Evolutionary conservation across 2,888 invertebrate genomes (phyloP), one percentile per base, ranked within the genome.

Genomic region (Caenorhabditis angaria): DNA sequence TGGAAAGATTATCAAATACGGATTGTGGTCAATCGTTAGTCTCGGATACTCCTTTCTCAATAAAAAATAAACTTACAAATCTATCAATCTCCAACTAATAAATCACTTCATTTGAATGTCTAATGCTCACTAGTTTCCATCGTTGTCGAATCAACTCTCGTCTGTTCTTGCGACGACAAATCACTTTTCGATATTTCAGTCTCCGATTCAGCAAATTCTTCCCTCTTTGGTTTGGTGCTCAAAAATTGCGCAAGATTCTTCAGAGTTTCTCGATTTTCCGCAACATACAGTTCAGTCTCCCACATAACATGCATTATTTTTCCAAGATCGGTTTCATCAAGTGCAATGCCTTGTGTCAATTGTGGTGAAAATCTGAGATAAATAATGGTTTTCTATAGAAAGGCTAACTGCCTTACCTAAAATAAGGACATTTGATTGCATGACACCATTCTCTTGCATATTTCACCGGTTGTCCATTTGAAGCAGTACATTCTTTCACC

Each of bases 401-500:
- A 20, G 4, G 50, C 20, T 0, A 35, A 8, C n/a, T 1, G 4
- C 29, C 5, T 22, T 24, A 75, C 63, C 78, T 64, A 47, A 77
- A 79, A 47, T 77, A 79, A 1, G 79, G 79, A 1, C 61, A 58
- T 4, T 64, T 61, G 14, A 77, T 61, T 8, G 71, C 67, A 29
- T 79, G 79, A 58, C 77, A 77, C 79, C 79, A 79, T 29, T 71
- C 76, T 20, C 77, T 60, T 2, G 79, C 76, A 25, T 76, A 77
- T 48, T 66, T 69, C 51, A 77, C 77, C 0, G 79, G 79, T 55
- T 70, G 68, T 18, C 79, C 79, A 29, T 79, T 75, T 0, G 79
- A 79, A 2, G 79, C 69, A 10, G 79, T 79, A 60, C 74, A 74
- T 70, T 78, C 77, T 62, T 74, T 77, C 3, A 77, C 57, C 24